phyloP scores from a whole-genome alignment of 2,888 invertebrate genomes.

The Iselma pallidipennis region DNA sequence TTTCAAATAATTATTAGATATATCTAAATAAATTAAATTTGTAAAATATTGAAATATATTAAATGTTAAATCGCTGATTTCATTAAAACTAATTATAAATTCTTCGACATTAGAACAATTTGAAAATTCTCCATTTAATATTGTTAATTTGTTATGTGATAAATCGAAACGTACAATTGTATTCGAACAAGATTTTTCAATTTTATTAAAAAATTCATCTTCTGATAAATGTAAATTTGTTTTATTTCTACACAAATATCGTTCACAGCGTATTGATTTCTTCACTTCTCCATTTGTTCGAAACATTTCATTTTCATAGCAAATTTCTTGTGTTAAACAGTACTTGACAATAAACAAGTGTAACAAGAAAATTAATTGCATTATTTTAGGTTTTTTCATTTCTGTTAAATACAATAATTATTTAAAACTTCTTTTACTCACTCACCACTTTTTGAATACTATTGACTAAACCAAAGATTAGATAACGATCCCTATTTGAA shows the following conservation, averaged over 20 bases:
- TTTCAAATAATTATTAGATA: background rate
- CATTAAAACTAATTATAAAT: background rate
- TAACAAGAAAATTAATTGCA: no score
- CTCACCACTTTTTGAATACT: no score
- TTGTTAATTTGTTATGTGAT: background rate
- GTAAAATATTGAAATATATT: background rate
- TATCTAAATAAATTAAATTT: background rate
- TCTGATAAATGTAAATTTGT: background rate
- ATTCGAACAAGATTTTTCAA: background rate
- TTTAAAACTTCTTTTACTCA: no score
- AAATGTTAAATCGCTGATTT: background rate
- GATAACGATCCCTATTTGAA: no score
- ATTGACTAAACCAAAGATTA: no score
- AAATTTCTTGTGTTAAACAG: background rate
- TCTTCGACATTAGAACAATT: background rate
- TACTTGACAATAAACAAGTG: no score
- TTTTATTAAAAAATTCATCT: background rate
- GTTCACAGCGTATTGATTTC: background rate
- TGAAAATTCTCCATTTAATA: background rate
- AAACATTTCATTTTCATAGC: background rate
- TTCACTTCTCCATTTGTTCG: background rate
- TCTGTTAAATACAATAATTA: no score
- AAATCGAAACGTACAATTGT: background rate
- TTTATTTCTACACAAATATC: background rate
- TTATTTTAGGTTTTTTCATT: no score